Percentiles rank a stretch among this genome's conserved stretches.
Evolutionary conservation across 2,113 vertebrate species (phyloP).

Genomic region (Pachyramphus minor): DNA sequence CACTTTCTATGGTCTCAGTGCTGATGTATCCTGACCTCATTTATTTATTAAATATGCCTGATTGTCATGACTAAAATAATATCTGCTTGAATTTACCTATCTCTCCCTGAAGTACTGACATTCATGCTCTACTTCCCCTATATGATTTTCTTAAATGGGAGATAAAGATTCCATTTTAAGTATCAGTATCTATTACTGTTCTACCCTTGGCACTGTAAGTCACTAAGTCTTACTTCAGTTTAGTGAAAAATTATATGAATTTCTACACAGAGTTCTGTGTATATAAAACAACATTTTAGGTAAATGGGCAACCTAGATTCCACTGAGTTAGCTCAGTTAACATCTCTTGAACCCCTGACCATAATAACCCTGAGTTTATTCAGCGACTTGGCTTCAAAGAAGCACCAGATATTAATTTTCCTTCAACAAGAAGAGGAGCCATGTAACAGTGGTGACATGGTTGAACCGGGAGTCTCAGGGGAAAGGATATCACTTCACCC

Average conservation of each 20-base stretch:
- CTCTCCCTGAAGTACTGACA: neutral
- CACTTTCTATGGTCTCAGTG: neutral
- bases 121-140: slow-evolving; percentile 12
- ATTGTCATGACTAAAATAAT: neutral
- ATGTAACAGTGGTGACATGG: neutral
- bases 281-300: neutral
- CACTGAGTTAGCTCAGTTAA: neutral
- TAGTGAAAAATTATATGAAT: neutral
- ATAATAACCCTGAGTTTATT: too few relatives aligned
- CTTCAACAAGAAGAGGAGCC: neutral
- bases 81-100: neutral
- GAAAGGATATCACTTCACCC: neutral
- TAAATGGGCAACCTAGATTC: neutral
- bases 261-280: neutral
- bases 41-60: slow-evolving; percentile 15
- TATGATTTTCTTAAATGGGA: neutral
- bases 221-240: neutral
- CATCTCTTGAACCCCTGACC: neutral
- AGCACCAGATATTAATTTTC: neutral
- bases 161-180: slow-evolving; percentile 16
- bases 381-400: neutral
- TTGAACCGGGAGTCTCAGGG: neutral
- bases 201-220: neutral
- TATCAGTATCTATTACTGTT: neutral
- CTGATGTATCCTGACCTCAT: neutral